A percentile compares a stretch with the other conserved stretches of the same genome.
These are phyloP conservation scores for Rhea americana DNA, from an alignment of 2,113 vertebrate genomes.

Conservation along the genomic window DNA sequence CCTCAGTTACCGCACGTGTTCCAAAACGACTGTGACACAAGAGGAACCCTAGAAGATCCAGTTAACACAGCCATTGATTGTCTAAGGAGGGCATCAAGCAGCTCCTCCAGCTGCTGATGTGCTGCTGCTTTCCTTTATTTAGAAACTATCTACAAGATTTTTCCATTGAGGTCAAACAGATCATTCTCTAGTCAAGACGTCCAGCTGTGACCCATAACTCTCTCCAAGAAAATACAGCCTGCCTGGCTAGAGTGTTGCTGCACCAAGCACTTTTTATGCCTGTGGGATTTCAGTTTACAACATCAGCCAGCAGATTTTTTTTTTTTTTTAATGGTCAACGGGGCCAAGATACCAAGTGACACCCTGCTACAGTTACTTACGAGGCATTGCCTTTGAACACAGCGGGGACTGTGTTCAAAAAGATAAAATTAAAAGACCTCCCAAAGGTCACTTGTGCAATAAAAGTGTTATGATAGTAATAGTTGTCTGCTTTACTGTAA, in stretches of 20 bases:
- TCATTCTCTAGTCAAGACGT: conserved; percentile 1
- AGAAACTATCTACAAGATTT: neutral
- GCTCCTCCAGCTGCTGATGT: neutral
- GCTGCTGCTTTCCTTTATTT: neutral
- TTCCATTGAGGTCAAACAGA: neutral
- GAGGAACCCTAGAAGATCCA: neutral
- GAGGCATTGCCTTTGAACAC: neutral
- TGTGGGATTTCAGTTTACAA: conserved; percentile 43
- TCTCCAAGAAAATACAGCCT: conserved; percentile 40
- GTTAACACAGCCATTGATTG: neutral
- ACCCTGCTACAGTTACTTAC: neutral
- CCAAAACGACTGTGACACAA: no score
- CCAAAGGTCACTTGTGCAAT: neutral
- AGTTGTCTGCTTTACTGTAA: neutral
- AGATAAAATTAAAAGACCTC: neutral
- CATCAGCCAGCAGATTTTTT: neutral
- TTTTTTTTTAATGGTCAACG: neutral
- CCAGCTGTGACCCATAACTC: neutral
- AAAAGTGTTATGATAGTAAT: neutral
- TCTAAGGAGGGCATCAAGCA: neutral
- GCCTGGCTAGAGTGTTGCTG: conserved; percentile 29
- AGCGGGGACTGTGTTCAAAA: neutral
- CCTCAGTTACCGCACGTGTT: neutral
- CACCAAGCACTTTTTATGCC: neutral
- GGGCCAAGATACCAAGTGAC: conserved; percentile 37